These are phyloP conservation scores for Tillus elongatus DNA, from an alignment of 2,888 invertebrate genomes.

Conservation along the genomic window DNA sequence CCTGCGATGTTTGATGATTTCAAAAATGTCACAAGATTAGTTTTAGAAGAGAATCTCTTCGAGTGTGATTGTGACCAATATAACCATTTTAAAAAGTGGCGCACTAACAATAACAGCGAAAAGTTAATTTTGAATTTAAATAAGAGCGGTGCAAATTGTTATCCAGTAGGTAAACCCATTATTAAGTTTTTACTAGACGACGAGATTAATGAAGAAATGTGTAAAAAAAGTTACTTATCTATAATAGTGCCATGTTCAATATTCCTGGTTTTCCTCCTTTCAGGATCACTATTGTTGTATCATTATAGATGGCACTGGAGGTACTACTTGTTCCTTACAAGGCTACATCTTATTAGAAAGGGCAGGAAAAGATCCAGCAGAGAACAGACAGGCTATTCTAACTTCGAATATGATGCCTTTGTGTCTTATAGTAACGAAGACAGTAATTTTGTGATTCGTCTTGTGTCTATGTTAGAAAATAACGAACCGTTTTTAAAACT, in stretches of 20 bases:
- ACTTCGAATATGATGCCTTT: conserved; percentile 49
- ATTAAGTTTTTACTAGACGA: no score
- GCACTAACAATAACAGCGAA: no score
- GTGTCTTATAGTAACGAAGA: conserved; percentile 59
- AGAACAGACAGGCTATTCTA: conserved; percentile 28
- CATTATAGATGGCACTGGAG: conserved; percentile 43
- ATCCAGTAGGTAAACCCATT: no score
- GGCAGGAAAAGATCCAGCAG: conserved; percentile 26
- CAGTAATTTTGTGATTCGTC: conserved; percentile 50
- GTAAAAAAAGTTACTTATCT: no score
- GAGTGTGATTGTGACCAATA: conserved; percentile 50
- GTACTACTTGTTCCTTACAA: conserved; percentile 50
- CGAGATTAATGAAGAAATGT: no score
- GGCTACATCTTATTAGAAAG: conserved; percentile 45
- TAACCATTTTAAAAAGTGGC: no score
- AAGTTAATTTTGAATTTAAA: no score
- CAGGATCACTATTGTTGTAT: no score
- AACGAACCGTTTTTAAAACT: conserved; percentile 51
- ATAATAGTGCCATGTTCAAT: no score
- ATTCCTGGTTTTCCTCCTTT: no score
- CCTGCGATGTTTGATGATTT: conserved; percentile 50
- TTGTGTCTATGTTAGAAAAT: conserved; percentile 53
- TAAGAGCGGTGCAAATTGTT: no score
- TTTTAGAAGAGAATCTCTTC: conserved; percentile 48
- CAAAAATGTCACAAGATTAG: conserved; percentile 41